phyloP scores from a whole-genome alignment of 2,888 invertebrate species.

The Plutella xylostella region DNA sequence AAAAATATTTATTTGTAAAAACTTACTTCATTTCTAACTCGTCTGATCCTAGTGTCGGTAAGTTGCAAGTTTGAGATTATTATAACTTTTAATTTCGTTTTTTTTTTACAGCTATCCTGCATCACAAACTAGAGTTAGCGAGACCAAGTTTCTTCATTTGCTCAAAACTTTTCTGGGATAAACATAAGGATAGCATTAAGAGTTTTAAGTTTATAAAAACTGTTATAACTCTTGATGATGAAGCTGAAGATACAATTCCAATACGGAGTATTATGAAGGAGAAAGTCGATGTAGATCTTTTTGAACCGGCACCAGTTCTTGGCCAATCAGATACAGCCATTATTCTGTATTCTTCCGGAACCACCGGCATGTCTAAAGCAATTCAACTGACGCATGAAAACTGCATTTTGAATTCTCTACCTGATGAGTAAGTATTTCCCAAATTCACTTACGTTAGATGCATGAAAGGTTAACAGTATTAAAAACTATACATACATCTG shows the following conservation, averaged over 20 bases:
- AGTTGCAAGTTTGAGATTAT: no score
- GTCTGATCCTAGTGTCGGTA: no score
- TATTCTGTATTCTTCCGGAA: constrained; percentile 77
- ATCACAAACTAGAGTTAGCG: constrained; percentile 73
- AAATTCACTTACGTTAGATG: neutral
- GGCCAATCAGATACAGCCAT: constrained; percentile 24
- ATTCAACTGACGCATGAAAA: constrained; percentile 73
- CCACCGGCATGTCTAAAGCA: constrained; percentile 76
- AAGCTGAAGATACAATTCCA: constrained; percentile 17
- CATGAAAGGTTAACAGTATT: no score
- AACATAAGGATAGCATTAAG: constrained; percentile 32
- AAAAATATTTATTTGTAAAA: no score
- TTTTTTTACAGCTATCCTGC: constrained; percentile 65
- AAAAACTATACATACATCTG: no score
- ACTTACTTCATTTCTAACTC: no score
- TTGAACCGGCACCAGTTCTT: constrained; percentile 1
- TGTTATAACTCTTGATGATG: constrained; percentile 33
- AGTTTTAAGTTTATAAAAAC: constrained; percentile 32
- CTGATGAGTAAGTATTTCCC: constrained; percentile 33
- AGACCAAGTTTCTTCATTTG: constrained; percentile 76
- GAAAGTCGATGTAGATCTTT: neutral
- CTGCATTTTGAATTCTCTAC: constrained; percentile 42
- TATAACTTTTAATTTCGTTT: no score
- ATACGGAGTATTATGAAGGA: constrained; percentile 15
- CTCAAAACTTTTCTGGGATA: constrained; percentile 61